A percentile compares a stretch with the other conserved stretches of the same genome.
These are phyloP conservation scores for Bradysia coprophila DNA, from an alignment of 1,140 invertebrate species.

Conservation along the genomic window DNA sequence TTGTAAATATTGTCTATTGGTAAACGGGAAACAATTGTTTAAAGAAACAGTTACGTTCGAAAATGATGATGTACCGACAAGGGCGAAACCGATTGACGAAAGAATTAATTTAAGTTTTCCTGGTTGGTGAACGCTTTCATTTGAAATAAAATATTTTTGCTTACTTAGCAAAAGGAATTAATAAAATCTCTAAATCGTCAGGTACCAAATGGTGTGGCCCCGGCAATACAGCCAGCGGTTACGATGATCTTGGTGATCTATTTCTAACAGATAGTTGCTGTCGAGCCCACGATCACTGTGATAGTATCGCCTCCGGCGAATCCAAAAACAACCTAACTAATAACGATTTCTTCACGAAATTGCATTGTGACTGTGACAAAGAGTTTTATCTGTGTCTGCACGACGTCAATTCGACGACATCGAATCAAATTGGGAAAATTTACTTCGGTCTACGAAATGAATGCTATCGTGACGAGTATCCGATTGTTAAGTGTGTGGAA, in stretches of 20 bases:
- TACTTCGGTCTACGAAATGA: slow-evolving; percentile 48
- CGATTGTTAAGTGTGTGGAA: slow-evolving; percentile 34
- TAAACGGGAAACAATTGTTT: too few relatives aligned
- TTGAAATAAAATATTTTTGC: background rate
- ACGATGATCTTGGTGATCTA: slow-evolving; percentile 46
- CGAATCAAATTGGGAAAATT: slow-evolving; percentile 35
- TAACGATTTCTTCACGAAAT: slow-evolving; percentile 33
- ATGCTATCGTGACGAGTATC: slow-evolving; percentile 48
- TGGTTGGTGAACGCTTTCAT: background rate
- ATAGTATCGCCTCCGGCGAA: slow-evolving; percentile 34
- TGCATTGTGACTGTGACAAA: slow-evolving; percentile 48
- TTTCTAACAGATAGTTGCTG: slow-evolving; percentile 56
- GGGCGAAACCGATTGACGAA: too few relatives aligned
- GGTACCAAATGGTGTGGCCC: slow-evolving; percentile 52
- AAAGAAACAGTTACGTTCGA: too few relatives aligned
- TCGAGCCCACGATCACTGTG: slow-evolving; percentile 56
- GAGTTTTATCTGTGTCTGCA: slow-evolving; percentile 44
- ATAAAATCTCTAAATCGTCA: too few relatives aligned
- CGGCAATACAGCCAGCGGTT: slow-evolving; percentile 46
- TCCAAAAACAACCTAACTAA: slow-evolving; percentile 42
- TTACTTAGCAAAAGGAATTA: background rate
- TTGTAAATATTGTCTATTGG: too few relatives aligned
- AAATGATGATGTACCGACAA: too few relatives aligned
- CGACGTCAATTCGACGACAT: slow-evolving; percentile 24
- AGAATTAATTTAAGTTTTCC: background rate